These are phyloP conservation scores for Rattus rattus DNA, from an alignment of 2,113 vertebrate species.

Conservation along the genomic window DNA sequence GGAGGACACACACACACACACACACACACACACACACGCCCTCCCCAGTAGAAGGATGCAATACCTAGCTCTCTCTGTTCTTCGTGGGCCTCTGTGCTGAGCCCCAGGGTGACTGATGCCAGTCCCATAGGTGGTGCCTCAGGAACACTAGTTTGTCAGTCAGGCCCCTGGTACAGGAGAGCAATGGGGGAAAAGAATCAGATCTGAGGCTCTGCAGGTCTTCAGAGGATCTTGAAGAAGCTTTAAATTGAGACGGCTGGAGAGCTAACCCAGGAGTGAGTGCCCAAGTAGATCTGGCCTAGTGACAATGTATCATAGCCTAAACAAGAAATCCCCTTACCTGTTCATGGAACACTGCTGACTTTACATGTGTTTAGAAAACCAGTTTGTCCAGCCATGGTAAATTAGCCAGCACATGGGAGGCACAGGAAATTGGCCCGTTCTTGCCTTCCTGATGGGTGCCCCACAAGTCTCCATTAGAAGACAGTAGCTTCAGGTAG, in stretches of 20 bases:
- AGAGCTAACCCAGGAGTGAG: rapidly evolving
- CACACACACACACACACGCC: too few species aligned
- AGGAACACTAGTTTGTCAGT: not conserved
- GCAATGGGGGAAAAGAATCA: too few species aligned
- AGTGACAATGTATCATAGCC: not conserved
- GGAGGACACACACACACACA: constrained; percentile 33
- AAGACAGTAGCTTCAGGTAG: not conserved
- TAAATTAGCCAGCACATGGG: rapidly evolving
- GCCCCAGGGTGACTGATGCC: not conserved
- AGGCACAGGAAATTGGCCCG: not conserved
- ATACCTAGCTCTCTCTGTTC: not conserved
- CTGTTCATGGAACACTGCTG: not conserved
- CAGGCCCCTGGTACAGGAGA: not conserved
- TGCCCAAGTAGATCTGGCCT: not conserved
- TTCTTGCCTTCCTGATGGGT: not conserved
- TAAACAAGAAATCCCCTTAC: not conserved
- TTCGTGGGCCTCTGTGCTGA: not conserved
- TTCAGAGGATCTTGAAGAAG: not conserved
- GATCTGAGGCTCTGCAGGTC: not conserved
- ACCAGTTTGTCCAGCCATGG: not conserved
- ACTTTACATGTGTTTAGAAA: not conserved
- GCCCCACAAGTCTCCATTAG: not conserved
- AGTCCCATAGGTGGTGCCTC: not conserved
- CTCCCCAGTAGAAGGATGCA: not conserved
- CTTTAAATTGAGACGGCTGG: too few species aligned